Evolutionary conservation across 2,797 vertebrate species (phyloP), one percentile per base, ranked within the genome.

Genomic region (Danio jaintianensis): DNA sequence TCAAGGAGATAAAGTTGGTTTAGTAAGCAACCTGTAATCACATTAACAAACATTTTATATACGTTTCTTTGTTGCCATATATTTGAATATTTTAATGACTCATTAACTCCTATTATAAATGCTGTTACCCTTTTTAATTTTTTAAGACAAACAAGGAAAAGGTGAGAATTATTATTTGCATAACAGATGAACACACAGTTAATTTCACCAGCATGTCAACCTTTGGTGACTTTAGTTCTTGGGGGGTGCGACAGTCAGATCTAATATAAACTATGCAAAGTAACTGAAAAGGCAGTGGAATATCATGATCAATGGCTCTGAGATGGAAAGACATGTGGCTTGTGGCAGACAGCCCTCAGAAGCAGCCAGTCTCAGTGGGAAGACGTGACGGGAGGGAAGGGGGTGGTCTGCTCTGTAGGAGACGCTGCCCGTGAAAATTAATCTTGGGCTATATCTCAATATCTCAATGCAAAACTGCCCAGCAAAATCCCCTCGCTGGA

Each of bases 381-480:
- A 62, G 58, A 75, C 16, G 58, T 18, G 73, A 75, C 7, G n/a
- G 29, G 58, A 48, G 73, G 59, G 45, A 63, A 52, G 59, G 29
- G 59, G 59, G 36, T 38, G 53, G 71, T 68, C 43, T 68, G 53
- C 78, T 63, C 56, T 56, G 20, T 48, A 40, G 42, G 48, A 62
- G 55, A 55, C 18, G 13, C 71, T 81, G 67, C 69, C 16, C 20
- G 66, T 79, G 79, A 75, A 86, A 81, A 86, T 81, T 53, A 84
- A 84, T 83, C 83, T 71, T 50, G 73, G n/a, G 50, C 52, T 77
- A 69, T 79, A 86, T 85, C 76, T 83, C 72, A 74, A 74, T 86
- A 81, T 81, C 75, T 75, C 48, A 7, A 76, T 66, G 83, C 69
- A 83, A 83, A 83, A 85, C 78, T 83, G 78, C 45, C 83, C 63